phyloP scores from a whole-genome alignment of 2,113 vertebrate species.

The Solea solea region DNA sequence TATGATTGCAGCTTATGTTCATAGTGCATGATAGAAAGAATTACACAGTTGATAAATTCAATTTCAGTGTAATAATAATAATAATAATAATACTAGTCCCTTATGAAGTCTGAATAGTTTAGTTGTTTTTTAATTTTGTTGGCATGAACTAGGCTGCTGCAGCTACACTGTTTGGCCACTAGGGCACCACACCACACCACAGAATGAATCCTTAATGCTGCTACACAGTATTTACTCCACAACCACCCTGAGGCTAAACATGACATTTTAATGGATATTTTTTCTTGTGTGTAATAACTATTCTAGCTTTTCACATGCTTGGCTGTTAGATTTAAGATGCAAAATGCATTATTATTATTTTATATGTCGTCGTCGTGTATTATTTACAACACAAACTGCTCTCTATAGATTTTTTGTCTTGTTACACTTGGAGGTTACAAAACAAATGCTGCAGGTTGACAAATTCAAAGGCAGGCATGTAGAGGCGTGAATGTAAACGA shows the following conservation, averaged over 20 bases:
- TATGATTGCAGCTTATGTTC: neutral
- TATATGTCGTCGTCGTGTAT: neutral
- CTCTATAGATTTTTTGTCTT: neutral
- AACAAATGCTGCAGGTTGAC: neutral
- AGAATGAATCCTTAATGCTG: slow-evolving; percentile 9
- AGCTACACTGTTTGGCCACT: slow-evolving; percentile 15
- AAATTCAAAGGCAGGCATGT: neutral
- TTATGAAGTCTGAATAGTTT: neutral
- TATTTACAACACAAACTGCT: neutral
- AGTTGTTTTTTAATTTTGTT: neutral
- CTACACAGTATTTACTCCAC: slow-evolving; percentile 27
- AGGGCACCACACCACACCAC: neutral
- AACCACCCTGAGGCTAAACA: slow-evolving; percentile 14
- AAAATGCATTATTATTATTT: neutral
- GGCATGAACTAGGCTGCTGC: neutral
- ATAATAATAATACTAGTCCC: too few relatives aligned
- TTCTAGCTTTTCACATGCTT: neutral
- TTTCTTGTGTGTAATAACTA: neutral
- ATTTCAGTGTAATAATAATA: neutral
- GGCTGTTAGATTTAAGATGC: slow-evolving; percentile 2
- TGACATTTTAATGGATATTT: slow-evolving; percentile 29
- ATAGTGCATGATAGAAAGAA: neutral
- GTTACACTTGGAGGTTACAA: neutral
- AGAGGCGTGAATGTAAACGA: too few relatives aligned
- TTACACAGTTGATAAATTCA: neutral